A percentile compares a stretch with the other conserved stretches of the same genome.
Conservation (phyloP, 2,797 vertebrate species). For the Manis pentadactyla region DNA sequence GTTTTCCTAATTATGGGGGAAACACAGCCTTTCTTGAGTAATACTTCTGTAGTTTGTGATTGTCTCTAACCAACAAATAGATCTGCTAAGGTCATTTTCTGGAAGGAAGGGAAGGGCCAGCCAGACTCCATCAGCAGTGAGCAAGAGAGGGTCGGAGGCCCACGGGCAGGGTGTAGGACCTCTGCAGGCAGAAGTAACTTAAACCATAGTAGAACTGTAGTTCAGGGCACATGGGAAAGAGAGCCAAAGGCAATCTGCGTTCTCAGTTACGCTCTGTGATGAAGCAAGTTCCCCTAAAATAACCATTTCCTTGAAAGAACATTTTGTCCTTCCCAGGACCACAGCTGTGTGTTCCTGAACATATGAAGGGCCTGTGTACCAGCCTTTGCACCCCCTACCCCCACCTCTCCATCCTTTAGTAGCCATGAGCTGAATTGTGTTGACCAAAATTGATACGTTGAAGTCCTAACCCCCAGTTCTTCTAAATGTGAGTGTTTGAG, state of each 20-base stretch:
- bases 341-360: neutral
- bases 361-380: neutral
- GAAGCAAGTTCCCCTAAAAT: neutral
- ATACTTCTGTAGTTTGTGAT: neutral
- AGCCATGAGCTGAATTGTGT: no score
- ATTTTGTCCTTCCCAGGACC: neutral
- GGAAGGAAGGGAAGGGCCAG: neutral
- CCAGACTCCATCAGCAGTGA: neutral
- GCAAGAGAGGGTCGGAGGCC: neutral
- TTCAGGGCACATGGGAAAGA: neutral
- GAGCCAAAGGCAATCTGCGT: neutral
- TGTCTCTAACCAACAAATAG: neutral
- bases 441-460: neutral
- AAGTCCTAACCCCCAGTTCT: neutral
- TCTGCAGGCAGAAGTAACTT: neutral
- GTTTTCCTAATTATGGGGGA: neutral
- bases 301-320: neutral
- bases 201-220: neutral
- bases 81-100: neutral
- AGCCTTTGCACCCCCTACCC: neutral
- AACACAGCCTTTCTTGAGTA: neutral
- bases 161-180: neutral
- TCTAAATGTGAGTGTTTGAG: neutral
- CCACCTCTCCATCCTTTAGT: neutral
- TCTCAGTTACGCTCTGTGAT: neutral